Evolutionary conservation across 2,113 vertebrate species (phyloP).

Genomic region (Petrocephalus microphthalmus): DNA sequence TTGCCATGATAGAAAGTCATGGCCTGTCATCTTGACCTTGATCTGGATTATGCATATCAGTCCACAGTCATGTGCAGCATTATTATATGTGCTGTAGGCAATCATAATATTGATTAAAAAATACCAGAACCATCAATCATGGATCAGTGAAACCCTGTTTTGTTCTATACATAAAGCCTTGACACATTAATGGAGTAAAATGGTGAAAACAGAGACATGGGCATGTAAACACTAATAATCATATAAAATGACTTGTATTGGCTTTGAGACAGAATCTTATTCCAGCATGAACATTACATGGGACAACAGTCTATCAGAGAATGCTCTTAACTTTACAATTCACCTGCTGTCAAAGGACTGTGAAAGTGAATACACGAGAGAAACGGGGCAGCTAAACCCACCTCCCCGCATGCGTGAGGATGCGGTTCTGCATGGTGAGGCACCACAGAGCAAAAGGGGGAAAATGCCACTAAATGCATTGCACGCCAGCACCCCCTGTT

Average conservation of each 20-base stretch:
- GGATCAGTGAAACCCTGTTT: background rate
- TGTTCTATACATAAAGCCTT: background rate
- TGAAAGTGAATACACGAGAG: background rate
- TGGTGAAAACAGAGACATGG: background rate
- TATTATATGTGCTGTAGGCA: background rate
- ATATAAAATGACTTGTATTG: background rate
- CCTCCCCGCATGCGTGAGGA: background rate
- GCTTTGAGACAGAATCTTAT: background rate
- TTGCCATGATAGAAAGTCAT: background rate
- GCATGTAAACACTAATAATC: background rate
- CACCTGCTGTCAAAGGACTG: background rate
- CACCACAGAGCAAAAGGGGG: constrained; percentile 34
- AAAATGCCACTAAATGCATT: constrained; percentile 37
- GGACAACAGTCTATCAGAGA: background rate
- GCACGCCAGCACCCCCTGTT: constrained; percentile 18
- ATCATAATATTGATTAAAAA: constrained; percentile 1
- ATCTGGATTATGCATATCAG: background rate
- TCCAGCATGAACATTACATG: background rate
- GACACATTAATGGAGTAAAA: background rate
- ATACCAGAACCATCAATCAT: background rate
- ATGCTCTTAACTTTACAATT: background rate
- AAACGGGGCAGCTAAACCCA: background rate
- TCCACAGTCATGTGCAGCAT: background rate
- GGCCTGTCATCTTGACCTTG: background rate
- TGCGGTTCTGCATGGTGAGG: constrained; percentile 27